These are phyloP conservation scores for Neosilurus mollespiculum DNA, from an alignment of 2,797 vertebrate species.

Conservation along the genomic window DNA sequence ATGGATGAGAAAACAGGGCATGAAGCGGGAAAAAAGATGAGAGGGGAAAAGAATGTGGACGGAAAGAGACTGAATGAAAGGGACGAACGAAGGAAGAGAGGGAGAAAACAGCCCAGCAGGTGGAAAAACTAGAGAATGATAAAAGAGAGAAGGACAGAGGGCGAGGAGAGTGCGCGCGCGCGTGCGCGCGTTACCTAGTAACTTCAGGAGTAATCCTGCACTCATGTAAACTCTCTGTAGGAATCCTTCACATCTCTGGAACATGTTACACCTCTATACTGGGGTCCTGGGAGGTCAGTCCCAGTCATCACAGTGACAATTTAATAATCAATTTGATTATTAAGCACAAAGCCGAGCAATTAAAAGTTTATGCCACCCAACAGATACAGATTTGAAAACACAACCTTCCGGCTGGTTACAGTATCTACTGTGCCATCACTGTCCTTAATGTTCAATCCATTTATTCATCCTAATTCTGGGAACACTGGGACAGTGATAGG, in stretches of 20 bases:
- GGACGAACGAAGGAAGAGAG: background rate
- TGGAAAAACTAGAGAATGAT: no score
- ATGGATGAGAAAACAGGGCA: constrained; percentile 24
- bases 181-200: background rate
- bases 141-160: background rate
- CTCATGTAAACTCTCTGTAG: background rate
- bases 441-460: background rate
- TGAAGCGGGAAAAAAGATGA: background rate
- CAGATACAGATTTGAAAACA: background rate
- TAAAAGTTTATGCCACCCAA: background rate
- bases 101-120: no score
- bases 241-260: background rate
- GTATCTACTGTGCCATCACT: background rate
- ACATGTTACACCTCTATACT: background rate
- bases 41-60: background rate
- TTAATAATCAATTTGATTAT: background rate
- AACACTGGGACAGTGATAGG: background rate
- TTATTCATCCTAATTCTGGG: background rate
- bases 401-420: background rate
- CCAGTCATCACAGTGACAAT: background rate
- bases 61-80: background rate
- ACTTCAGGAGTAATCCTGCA: background rate
- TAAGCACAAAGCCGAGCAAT: background rate
- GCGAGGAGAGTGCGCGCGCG: background rate
- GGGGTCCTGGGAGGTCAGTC: background rate